Evolutionary conservation across 2,797 vertebrate species (phyloP).

Genomic region (Myoxocephalus aenaeus): DNA sequence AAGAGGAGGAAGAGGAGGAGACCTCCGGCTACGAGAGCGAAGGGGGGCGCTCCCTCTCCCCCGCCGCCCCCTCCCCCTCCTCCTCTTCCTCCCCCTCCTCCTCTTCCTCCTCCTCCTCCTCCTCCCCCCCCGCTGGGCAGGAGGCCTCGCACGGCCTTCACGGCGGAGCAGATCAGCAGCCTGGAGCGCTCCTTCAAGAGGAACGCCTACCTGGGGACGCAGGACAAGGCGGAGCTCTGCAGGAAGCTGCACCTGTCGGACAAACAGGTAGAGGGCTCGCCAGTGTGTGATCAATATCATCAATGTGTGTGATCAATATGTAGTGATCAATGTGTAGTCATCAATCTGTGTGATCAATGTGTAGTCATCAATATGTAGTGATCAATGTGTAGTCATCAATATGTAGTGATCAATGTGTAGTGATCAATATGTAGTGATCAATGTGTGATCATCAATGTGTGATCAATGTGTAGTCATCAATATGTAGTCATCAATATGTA

Average conservation of each 20-base stretch:
- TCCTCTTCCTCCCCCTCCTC: constrained; percentile 45
- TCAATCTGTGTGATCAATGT: background rate
- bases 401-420: background rate
- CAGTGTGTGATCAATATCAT: background rate
- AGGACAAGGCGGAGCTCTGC: constrained; percentile 86
- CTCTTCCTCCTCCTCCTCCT: constrained; percentile 53
- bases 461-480: background rate
- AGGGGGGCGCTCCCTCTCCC: constrained; percentile 74
- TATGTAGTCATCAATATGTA: background rate
- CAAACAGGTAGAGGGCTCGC: constrained; percentile 83
- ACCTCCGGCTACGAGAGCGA: constrained; percentile 86
- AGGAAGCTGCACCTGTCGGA: constrained; percentile 83
- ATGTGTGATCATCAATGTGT: no score
- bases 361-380: background rate
- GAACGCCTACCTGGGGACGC: constrained; percentile 84
- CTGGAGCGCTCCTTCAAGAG: constrained; percentile 85
- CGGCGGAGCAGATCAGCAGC: constrained; percentile 82
- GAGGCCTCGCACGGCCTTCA: constrained; percentile 86
- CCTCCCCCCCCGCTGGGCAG: constrained; percentile 61
- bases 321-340: no score
- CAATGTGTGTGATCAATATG: background rate
- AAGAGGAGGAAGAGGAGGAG: constrained; percentile 84
- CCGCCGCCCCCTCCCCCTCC: constrained; percentile 33
- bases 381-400: background rate
- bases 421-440: no score